Evolutionary conservation across 2,797 vertebrate genomes (phyloP).

Genomic region (Tragopan temminckii): DNA sequence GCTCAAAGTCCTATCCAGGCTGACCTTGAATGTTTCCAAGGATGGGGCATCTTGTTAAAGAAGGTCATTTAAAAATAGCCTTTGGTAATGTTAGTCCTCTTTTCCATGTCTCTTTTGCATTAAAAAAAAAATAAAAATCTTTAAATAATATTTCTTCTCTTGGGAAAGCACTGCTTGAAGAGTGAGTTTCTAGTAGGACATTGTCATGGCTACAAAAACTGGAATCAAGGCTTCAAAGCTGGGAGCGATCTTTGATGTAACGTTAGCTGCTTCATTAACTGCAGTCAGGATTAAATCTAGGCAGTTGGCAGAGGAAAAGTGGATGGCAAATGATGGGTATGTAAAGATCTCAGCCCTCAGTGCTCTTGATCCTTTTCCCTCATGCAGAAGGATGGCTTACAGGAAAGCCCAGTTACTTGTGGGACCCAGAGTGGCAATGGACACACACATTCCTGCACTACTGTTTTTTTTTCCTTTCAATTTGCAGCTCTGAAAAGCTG

Average conservation of each 20-base stretch:
- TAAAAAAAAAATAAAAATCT: neutral
- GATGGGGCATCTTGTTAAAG: neutral
- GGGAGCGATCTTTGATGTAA: conserved; percentile 33
- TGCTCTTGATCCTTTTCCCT: neutral
- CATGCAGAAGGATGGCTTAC: accelerated
- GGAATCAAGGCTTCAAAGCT: conserved; percentile 13
- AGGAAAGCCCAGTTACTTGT: neutral
- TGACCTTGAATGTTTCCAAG: no score
- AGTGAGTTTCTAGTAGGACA: neutral
- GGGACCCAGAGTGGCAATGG: neutral
- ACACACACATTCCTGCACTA: accelerated
- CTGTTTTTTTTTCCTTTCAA: neutral
- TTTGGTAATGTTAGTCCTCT: accelerated
- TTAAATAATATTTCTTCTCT: neutral
- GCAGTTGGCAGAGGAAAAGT: neutral
- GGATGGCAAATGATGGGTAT: neutral
- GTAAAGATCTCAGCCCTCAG: neutral
- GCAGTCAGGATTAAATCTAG: neutral
- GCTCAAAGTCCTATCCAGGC: no score
- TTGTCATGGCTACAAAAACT: neutral
- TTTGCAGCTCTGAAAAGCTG: neutral
- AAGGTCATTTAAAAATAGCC: neutral
- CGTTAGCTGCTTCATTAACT: neutral
- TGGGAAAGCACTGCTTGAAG: neutral
- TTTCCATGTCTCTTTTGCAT: neutral